Evolutionary conservation across 2,888 invertebrate genomes (phyloP).

Genomic region (Poecilobothrus nobilitatus): DNA sequence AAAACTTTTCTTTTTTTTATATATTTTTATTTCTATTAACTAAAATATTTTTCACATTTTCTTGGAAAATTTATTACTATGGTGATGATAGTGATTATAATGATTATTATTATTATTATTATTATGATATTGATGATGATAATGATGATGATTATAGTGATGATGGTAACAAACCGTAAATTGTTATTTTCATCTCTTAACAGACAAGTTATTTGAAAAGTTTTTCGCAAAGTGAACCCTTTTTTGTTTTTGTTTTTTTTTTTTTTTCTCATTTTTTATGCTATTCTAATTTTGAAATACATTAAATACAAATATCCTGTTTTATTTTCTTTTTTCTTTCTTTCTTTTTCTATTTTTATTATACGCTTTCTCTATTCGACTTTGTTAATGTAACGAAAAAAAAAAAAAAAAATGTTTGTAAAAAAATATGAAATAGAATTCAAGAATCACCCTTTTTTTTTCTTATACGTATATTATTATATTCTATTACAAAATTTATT

Average conservation of each 20-base stretch:
- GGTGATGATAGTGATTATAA: not conserved
- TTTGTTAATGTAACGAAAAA: too few relatives aligned
- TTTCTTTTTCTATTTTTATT: too few relatives aligned
- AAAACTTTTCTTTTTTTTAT: too few relatives aligned
- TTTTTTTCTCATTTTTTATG: not conserved
- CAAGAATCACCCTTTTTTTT: too few relatives aligned
- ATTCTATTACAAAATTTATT: too few relatives aligned
- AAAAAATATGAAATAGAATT: too few relatives aligned
- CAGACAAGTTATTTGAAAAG: conserved; percentile 6
- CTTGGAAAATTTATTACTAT: not conserved
- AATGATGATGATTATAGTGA: not conserved
- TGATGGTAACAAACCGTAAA: conserved; percentile 6
- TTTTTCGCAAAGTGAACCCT: conserved; percentile 1
- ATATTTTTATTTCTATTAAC: conserved; percentile 2
- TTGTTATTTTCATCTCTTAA: conserved; percentile 6
- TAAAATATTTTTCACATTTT: not conserved
- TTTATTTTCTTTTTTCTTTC: too few relatives aligned
- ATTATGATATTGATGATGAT: not conserved
- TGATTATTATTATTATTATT: not conserved
- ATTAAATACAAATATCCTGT: not conserved
- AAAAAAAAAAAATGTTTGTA: too few relatives aligned
- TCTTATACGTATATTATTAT: too few relatives aligned
- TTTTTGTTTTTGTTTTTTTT: not conserved
- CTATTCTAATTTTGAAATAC: not conserved
- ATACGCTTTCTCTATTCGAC: too few relatives aligned